A percentile compares a stretch with the other conserved stretches of the same genome.
These are phyloP conservation scores for Bombus polaris DNA, from an alignment of 1,140 invertebrate species.

Conservation along the genomic window DNA sequence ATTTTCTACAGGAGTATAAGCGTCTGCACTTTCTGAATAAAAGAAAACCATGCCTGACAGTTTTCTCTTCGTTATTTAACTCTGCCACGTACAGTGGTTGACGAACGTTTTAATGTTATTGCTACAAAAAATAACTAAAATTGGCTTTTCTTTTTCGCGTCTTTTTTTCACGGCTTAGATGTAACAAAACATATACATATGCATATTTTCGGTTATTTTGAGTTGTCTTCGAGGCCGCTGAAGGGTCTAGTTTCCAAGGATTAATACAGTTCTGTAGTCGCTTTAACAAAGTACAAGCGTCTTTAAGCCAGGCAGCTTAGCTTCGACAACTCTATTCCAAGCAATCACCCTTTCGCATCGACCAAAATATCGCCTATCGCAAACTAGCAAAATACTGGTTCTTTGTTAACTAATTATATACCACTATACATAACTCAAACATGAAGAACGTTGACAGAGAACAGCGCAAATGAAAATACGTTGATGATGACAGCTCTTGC, in stretches of 20 bases:
- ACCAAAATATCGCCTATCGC: constrained; percentile 4
- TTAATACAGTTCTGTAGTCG: no score
- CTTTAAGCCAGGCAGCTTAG: not conserved
- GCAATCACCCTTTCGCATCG: not conserved
- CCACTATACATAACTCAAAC: not conserved
- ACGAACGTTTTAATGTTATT: not conserved
- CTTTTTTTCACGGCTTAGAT: no score
- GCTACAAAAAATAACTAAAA: no score
- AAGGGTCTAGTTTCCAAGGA: no score
- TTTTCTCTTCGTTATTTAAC: constrained; percentile 4
- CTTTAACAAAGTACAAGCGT: no score
- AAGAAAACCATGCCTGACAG: not conserved
- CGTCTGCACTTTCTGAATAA: constrained; percentile 29
- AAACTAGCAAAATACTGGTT: not conserved
- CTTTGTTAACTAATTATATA: not conserved
- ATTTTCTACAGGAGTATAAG: not conserved
- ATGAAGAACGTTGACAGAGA: not conserved
- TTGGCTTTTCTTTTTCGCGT: no score
- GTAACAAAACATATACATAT: no score
- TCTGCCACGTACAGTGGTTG: not conserved
- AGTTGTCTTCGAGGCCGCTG: no score
- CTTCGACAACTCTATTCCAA: constrained; percentile 14
- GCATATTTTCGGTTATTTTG: no score
- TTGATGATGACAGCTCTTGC: no score
- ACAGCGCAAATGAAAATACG: no score